Evolutionary conservation across 2,113 vertebrate genomes (phyloP).

Genomic region (Lates calcarifer): DNA sequence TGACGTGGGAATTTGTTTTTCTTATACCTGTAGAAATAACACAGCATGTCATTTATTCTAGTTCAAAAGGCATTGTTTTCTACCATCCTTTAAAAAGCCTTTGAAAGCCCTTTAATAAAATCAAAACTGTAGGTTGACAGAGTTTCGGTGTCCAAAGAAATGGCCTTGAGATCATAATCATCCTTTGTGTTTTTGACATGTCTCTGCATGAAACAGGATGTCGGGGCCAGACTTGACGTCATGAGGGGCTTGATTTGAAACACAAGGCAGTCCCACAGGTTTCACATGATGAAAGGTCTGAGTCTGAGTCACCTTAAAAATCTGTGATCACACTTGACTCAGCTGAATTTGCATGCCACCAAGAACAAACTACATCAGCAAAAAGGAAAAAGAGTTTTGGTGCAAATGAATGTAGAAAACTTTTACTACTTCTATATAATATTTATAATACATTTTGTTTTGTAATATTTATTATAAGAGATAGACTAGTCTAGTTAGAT

Average conservation of each 20-base stretch:
- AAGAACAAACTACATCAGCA: neutral
- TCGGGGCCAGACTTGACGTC: neutral
- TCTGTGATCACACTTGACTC: neutral
- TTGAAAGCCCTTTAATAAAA: neutral
- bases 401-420: too few species aligned
- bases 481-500: too few species aligned
- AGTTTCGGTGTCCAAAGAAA: neutral
- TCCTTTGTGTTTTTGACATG: constrained; percentile 8
- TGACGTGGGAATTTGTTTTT: constrained; percentile 55
- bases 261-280: neutral
- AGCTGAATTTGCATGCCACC: neutral
- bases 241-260: constrained; percentile 11
- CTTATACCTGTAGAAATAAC: constrained; percentile 65
- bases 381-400: neutral
- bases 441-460: too few species aligned
- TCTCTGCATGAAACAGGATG: constrained; percentile 28
- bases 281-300: neutral
- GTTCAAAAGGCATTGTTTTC: neutral
- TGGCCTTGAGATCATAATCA: neutral
- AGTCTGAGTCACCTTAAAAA: neutral
- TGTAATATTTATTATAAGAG: too few species aligned
- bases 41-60: neutral
- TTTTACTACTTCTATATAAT: too few species aligned
- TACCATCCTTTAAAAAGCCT: neutral
- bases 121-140: neutral